Evolutionary conservation across 1,140 invertebrate genomes (phyloP).

Genomic region (Carposina sasakii): DNA sequence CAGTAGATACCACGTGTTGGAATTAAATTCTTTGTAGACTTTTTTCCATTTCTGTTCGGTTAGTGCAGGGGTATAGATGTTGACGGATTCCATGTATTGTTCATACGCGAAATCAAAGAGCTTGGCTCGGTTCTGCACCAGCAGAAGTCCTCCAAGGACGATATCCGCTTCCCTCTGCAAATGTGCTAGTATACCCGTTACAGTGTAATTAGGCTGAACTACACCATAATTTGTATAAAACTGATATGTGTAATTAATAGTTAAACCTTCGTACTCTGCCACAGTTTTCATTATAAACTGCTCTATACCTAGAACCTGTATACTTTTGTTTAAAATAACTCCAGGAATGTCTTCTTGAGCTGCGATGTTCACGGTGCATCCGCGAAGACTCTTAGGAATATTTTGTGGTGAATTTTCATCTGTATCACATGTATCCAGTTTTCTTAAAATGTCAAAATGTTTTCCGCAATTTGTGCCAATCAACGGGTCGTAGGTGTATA

Average conservation of each 20-base stretch:
- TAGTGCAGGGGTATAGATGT: conserved; percentile 30
- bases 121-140: conserved; percentile 31
- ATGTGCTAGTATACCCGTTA: conserved; percentile 27
- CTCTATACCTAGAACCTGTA: conserved; percentile 28
- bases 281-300: conserved; percentile 32
- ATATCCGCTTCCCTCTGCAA: conserved; percentile 28
- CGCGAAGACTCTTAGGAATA: conserved; percentile 10
- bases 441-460: conserved; percentile 14
- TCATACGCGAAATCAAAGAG: conserved; percentile 38
- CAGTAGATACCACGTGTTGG: conserved; percentile 28
- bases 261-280: conserved; percentile 18
- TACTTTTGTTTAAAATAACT: conserved; percentile 22
- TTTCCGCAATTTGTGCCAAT: conserved; percentile 26
- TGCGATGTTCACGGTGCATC: conserved; percentile 31
- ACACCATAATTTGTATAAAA: conserved; percentile 28
- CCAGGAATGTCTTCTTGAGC: conserved; percentile 29
- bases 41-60: conserved; percentile 33
- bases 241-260: conserved; percentile 15
- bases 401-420: conserved; percentile 13
- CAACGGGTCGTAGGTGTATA: conserved; percentile 33
- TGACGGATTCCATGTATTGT: conserved; percentile 28
- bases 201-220: conserved; percentile 31
- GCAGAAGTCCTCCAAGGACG: conserved; percentile 26
- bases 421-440: conserved; percentile 22
- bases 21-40: conserved; percentile 35